Percentiles rank a stretch among this genome's conserved stretches.
These are phyloP conservation scores for Pantherophis vulpinus DNA, from an alignment of 2,797 vertebrate genomes.

Conservation along the genomic window DNA sequence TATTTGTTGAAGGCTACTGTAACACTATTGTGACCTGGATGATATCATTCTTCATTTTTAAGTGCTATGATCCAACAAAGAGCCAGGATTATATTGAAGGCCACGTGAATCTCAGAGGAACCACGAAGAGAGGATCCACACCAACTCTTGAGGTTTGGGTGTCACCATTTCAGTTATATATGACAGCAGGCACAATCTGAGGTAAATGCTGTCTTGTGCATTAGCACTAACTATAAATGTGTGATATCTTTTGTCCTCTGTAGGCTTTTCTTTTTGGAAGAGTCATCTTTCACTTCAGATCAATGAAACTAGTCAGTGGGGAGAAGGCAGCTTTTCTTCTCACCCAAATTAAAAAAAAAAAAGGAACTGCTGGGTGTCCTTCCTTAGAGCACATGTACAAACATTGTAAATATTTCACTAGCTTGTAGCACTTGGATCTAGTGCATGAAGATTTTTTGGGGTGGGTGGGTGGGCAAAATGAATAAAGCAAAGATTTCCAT, in stretches of 20 bases:
- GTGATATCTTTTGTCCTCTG: slow-evolving; percentile 58
- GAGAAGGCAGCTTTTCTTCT: slow-evolving; percentile 51
- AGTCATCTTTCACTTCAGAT: slow-evolving; percentile 61
- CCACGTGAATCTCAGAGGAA: slow-evolving; percentile 38
- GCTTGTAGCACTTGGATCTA: slow-evolving; percentile 88
- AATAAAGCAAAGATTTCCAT: slow-evolving; percentile 75
- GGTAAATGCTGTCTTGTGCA: slow-evolving; percentile 38
- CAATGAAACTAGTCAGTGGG: slow-evolving; percentile 55
- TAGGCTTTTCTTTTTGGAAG: slow-evolving; percentile 69
- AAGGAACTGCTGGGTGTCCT: slow-evolving; percentile 55
- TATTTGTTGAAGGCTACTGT: slow-evolving; percentile 53
- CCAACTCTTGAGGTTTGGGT: not conserved
- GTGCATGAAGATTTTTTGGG: slow-evolving; percentile 87
- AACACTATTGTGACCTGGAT: slow-evolving; percentile 54
- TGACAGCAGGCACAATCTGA: slow-evolving; percentile 18
- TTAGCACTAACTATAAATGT: slow-evolving; percentile 55
- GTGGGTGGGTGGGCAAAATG: slow-evolving; percentile 76
- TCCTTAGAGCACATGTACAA: slow-evolving; percentile 82
- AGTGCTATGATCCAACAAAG: slow-evolving; percentile 48
- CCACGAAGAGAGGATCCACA: not conserved
- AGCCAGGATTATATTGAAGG: slow-evolving; percentile 32
- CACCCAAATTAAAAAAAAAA: slow-evolving; percentile 41
- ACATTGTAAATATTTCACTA: slow-evolving; percentile 94
- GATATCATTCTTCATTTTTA: slow-evolving; percentile 48
- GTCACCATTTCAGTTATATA: slow-evolving; percentile 26